Evolutionary conservation across 1,140 invertebrate species (phyloP).

Genomic region (Drosophila tsacasi): DNA sequence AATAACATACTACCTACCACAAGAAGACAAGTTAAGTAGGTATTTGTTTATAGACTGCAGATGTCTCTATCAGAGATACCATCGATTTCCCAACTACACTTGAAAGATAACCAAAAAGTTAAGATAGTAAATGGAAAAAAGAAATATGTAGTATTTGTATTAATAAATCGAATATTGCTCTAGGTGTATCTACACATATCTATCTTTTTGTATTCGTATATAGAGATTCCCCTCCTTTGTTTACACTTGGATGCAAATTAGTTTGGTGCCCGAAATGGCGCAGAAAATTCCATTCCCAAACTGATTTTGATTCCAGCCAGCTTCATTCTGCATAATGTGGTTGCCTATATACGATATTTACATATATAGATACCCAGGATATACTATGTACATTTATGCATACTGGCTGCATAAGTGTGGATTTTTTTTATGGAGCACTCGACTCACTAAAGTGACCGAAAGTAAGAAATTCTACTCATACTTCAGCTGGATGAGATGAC

Average conservation of each 20-base stretch:
- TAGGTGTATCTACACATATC: slow-evolving; percentile 7
- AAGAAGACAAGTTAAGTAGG: slow-evolving; percentile 26
- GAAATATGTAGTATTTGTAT: neutral
- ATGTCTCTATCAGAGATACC: slow-evolving; percentile 40
- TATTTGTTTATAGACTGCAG: slow-evolving; percentile 37
- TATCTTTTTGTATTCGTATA: neutral
- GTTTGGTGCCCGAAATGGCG: slow-evolving; percentile 53
- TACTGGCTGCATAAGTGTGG: slow-evolving; percentile 49
- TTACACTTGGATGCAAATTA: slow-evolving; percentile 61
- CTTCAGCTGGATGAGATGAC: slow-evolving; percentile 35
- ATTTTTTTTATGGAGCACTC: slow-evolving; percentile 59
- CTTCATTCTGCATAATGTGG: slow-evolving; percentile 32
- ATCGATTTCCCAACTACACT: slow-evolving; percentile 18
- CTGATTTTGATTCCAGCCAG: slow-evolving; percentile 34
- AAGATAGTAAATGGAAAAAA: neutral
- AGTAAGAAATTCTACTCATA: slow-evolving; percentile 22
- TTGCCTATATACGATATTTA: slow-evolving; percentile 27
- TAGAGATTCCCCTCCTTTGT: slow-evolving; percentile 33
- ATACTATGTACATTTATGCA: slow-evolving; percentile 23
- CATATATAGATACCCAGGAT: slow-evolving; percentile 2
- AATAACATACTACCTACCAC: slow-evolving; percentile 25
- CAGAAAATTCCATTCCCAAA: slow-evolving; percentile 44
- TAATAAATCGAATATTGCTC: slow-evolving; percentile 9
- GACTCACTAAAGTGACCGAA: slow-evolving; percentile 30
- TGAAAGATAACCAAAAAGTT: neutral